Base-by-base conservation (phyloP, 1,140 invertebrate genomes). In the Oscheius sp. region DNA sequence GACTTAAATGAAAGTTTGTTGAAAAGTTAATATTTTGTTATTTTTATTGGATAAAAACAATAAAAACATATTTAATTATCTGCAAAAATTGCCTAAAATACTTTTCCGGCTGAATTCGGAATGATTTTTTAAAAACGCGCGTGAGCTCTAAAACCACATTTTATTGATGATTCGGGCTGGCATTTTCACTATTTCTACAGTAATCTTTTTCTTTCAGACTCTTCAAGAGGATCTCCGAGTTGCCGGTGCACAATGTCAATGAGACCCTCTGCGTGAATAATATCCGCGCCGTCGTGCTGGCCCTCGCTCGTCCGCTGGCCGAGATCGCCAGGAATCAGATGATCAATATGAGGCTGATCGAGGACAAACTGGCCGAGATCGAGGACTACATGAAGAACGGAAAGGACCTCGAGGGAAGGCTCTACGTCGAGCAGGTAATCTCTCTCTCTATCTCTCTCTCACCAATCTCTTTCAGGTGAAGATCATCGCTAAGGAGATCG, bases 251-350 rank as follows among this genome's bases (percentile, higher is more conserved):
- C 36, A 18, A 20, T 28, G 46, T 29, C 18, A 28, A 45, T 38
- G 36, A 66, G n/a, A 36, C 67, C 29, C 20, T 42, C 32, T 38
- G 35, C 36, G 35, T 66, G 18, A 66, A 66, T 38, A 45, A 66
- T 28, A 45, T 52, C 10, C 32, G 52, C 18, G 10, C 34, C 20
- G 45, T 74, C 34, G 64, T 78, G 26, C 18, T 79, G 10, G 10
- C 29, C 18, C 18, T 78, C n/a, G 49, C 79, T 2, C 28, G 32
- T 15, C 76, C 75, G 2, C 49, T 80, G 3, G 77, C 78, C 4
- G 35, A 63, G 31, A 80, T 78, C 31, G 46, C 78, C 10, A 74
- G 52, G 42, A 45, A 55, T 26, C 77, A 80, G 18, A 59, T 78
- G 74, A 42, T 46, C 15, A 79, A 77, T 36, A 38, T 76, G 29